These are phyloP conservation scores for Therioaphis trifolii DNA, from an alignment of 2,888 invertebrate genomes.

Conservation along the genomic window DNA sequence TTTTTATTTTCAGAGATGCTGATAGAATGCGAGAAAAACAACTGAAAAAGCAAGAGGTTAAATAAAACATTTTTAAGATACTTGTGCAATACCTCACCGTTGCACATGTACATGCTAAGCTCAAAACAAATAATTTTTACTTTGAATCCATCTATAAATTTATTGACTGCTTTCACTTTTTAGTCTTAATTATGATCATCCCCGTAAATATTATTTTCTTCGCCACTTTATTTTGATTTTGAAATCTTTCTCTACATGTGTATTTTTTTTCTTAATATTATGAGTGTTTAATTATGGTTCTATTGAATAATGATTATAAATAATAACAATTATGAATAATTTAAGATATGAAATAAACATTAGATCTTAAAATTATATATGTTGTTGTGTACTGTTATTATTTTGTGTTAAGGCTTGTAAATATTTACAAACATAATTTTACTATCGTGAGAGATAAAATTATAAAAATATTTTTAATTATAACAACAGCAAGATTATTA, in stretches of 20 bases:
- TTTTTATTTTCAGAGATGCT: constrained; percentile 77
- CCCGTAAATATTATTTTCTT: neutral
- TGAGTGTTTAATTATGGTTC: neutral
- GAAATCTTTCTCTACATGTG: neutral
- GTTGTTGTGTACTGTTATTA: neutral
- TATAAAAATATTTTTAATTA: too few species aligned
- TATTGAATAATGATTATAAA: neutral
- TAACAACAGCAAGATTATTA: too few species aligned
- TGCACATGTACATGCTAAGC: constrained; percentile 12
- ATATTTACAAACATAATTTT: too few species aligned
- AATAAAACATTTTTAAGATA: constrained; percentile 67
- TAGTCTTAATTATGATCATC: constrained; percentile 1
- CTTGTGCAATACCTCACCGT: constrained; percentile 1
- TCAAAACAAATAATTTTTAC: constrained; percentile 44
- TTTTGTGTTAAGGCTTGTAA: neutral
- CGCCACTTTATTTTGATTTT: neutral
- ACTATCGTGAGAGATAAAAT: too few species aligned
- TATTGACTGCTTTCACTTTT: constrained; percentile 23
- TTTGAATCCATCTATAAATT: neutral
- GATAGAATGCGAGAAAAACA: constrained; percentile 91
- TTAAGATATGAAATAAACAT: neutral
- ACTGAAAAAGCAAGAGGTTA: constrained; percentile 72
- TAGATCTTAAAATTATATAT: neutral
- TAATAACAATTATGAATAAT: constrained; percentile 6
- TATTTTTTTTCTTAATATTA: neutral